phyloP scores from a whole-genome alignment of 1,140 invertebrate genomes.

The Druon quercuslanigerum region DNA sequence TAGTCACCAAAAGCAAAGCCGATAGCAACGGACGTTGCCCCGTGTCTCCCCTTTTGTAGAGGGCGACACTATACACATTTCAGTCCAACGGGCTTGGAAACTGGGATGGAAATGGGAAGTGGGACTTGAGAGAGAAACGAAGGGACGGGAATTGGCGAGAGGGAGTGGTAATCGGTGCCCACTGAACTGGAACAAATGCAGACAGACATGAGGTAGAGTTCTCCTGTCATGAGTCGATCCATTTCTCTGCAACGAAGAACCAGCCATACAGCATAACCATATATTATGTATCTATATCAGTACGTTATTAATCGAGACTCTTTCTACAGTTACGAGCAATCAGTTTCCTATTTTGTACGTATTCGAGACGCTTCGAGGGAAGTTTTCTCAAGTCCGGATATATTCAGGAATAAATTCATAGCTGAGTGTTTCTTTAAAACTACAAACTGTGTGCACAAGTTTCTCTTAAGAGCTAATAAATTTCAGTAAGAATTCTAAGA shows the following conservation, averaged over 20 bases:
- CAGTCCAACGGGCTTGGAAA: slow-evolving; percentile 36
- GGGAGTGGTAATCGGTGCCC: slow-evolving; percentile 62
- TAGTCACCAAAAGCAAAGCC: neutral
- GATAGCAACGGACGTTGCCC: neutral
- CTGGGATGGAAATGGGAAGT: slow-evolving; percentile 57
- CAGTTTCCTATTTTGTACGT: neutral
- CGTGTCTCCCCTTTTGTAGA: neutral
- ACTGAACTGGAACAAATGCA: slow-evolving; percentile 69
- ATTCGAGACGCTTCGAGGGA: neutral
- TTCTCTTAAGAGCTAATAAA: no score
- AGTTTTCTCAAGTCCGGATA: neutral
- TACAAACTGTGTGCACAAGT: no score
- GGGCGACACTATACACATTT: neutral
- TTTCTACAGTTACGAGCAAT: neutral
- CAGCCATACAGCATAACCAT: slow-evolving; percentile 13
- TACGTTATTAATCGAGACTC: neutral
- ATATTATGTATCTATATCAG: neutral
- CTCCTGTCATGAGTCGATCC: slow-evolving; percentile 33
- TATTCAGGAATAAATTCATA: no score
- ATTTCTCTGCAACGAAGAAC: slow-evolving; percentile 21
- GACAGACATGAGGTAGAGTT: slow-evolving; percentile 62
- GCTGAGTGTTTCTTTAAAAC: no score
- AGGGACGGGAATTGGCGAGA: slow-evolving; percentile 41
- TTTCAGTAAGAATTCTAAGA: no score
- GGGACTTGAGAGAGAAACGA: slow-evolving; percentile 37